Percentiles rank a stretch among this genome's conserved stretches.
Conservation (phyloP, 2,888 invertebrate species). For the Rotaria macrura region DNA sequence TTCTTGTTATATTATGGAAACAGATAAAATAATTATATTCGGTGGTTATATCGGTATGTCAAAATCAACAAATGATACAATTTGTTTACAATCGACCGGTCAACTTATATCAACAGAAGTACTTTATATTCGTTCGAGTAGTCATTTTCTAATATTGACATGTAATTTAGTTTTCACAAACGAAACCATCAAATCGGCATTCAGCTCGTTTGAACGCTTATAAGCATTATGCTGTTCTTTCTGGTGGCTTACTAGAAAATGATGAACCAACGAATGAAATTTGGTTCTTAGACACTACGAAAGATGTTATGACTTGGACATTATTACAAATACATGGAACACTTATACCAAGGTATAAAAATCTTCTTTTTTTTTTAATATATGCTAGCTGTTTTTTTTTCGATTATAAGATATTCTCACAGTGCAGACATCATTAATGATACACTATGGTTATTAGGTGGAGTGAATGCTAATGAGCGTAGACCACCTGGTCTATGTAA, state of each 20-base stretch:
- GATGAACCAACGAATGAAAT: constrained; percentile 38
- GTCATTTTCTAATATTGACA: not conserved
- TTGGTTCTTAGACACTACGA: constrained; percentile 36
- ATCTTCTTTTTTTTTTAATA: not conserved
- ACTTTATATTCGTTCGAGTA: not conserved
- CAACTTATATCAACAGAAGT: not conserved
- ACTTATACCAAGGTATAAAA: constrained; percentile 36
- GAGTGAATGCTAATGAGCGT: constrained; percentile 41
- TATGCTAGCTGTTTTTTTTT: not conserved
- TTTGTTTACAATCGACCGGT: not conserved
- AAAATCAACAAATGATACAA: constrained; percentile 21
- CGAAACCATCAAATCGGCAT: not conserved
- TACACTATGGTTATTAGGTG: constrained; percentile 46
- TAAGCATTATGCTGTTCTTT: constrained; percentile 37
- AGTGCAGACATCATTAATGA: constrained; percentile 44
- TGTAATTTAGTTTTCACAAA: not conserved
- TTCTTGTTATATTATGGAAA: not conserved
- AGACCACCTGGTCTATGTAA: constrained; percentile 44
- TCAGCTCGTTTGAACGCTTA: not conserved
- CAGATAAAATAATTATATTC: not conserved
- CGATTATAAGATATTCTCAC: constrained; percentile 47
- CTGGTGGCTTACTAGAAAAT: constrained; percentile 42
- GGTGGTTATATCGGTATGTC: not conserved
- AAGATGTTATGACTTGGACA: constrained; percentile 38
- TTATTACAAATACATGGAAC: constrained; percentile 35